Base-by-base conservation (phyloP, 2,888 invertebrate species). In the Acronicta psi region DNA sequence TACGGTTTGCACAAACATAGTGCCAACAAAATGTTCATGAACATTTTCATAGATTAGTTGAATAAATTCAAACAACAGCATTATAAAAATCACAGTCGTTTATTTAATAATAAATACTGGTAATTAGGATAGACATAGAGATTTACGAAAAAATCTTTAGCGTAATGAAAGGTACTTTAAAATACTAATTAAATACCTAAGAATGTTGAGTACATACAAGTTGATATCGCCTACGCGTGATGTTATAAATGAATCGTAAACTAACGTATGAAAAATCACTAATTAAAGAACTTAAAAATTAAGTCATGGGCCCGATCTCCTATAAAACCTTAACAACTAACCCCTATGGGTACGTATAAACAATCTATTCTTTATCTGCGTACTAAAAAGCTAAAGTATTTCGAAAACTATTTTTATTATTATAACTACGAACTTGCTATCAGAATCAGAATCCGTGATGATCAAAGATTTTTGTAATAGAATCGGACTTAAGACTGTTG, bases 41-140 rank as follows among this genome's bases (percentile, higher is more conserved):
- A n/a, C n/a, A n/a, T n/a, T 20, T 5, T 5, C 7, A 7, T 23
- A 3, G 6, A 23, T 3, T 3, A 10, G 10, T 40, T 17, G 23
- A 1, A 20, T 7, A 17, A 66, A 80, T 74, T 69, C 53, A 77
- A 81, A 77, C 68, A 57, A 59, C 51, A 63, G 45, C 41, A 63
- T 77, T 89, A 91, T 91, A 92, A 93, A 93, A 93, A 94, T 94
- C 93, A 94, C 93, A 94, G 93, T 93, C 91, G 92, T 94, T 93
- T 94, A 93, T 92, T 92, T 78, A 76, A 79, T 90, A 92, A 91
- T 93, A 92, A 92, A 92, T 91, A 91, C 91, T 91, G 89, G 87
- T 92, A 91, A 92, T 89, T 88, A 91, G 88, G 87, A 90, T 91
- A 93, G 86, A 90, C 88, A 89, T 85, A 90, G 91, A 92, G 90